phyloP scores from a whole-genome alignment of 92 coral and sea anemone genomes.

The Palythoa grandis region DNA sequence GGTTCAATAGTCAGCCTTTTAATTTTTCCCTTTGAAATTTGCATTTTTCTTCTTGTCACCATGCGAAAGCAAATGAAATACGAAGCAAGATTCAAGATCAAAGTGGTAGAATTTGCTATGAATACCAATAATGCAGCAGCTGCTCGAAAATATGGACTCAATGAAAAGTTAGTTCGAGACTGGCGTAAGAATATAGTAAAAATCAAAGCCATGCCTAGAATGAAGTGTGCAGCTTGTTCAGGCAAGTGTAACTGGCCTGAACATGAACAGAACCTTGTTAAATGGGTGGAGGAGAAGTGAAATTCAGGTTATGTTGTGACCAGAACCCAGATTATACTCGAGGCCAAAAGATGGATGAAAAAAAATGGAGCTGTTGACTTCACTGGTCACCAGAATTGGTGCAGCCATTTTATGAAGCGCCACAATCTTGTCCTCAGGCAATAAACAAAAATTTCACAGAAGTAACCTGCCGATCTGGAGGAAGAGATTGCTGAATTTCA shows the following conservation, averaged over 20 bases:
- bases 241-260: conserved; percentile 13
- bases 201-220: conserved; percentile 28
- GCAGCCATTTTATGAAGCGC: conserved; percentile 33
- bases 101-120: conserved; percentile 12
- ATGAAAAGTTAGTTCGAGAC: conserved; percentile 65
- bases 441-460: conserved; percentile 33
- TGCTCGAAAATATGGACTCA: conserved; percentile 55
- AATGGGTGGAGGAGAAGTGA: neutral
- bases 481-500: conserved; percentile 30
- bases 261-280: neutral
- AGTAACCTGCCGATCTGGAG: conserved; percentile 33
- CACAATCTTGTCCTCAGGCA: conserved; percentile 41
- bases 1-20: too few relatives aligned
- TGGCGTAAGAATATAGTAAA: conserved; percentile 53
- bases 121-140: too few relatives aligned
- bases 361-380: conserved; percentile 27
- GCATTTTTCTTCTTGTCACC: too few relatives aligned
- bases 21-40: too few relatives aligned
- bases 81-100: conserved; percentile 56
- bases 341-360: conserved; percentile 10
- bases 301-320: conserved; percentile 14
- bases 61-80: conserved; percentile 48
- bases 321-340: conserved; percentile 6
- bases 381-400: conserved; percentile 29
- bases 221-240: conserved; percentile 57